Conservation (phyloP, 2,888 invertebrate genomes). For the Meiosimyza decipiens region DNA sequence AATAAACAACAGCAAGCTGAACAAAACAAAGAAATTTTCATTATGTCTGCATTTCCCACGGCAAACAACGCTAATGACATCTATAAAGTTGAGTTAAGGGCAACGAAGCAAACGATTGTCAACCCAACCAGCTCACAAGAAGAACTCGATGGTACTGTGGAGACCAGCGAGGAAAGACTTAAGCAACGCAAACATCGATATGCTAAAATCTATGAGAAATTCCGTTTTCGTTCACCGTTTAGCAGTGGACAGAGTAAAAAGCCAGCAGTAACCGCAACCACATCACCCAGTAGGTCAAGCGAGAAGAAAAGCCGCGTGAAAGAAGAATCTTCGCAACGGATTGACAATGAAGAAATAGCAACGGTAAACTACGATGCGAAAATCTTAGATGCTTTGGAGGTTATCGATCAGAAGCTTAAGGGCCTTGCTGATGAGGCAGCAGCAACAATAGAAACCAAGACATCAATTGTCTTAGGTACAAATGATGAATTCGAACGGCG, state of each 20-base stretch:
- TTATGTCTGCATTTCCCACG: constrained; percentile 34
- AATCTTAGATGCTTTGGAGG: constrained; percentile 59
- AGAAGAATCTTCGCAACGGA: neutral
- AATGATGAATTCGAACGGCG: constrained; percentile 59
- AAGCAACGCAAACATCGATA: constrained; percentile 59
- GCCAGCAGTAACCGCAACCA: neutral
- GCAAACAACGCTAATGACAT: neutral
- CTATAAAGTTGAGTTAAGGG: neutral
- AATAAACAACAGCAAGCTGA: neutral
- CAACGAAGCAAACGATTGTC: constrained; percentile 12
- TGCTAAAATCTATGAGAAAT: constrained; percentile 62
- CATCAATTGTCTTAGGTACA: constrained; percentile 43
- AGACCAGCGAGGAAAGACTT: constrained; percentile 46
- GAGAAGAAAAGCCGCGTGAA: neutral
- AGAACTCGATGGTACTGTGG: constrained; percentile 37
- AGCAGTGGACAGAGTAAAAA: constrained; percentile 48
- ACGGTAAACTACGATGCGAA: constrained; percentile 55
- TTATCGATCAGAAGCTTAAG: constrained; percentile 60
- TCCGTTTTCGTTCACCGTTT: constrained; percentile 57
- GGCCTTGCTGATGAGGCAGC: constrained; percentile 42
- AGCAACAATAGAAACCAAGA: constrained; percentile 21
- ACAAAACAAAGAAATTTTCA: constrained; percentile 7
- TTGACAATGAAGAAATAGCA: neutral
- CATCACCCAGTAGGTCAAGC: constrained; percentile 31
- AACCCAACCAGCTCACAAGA: constrained; percentile 27